phyloP scores from a whole-genome alignment of 2,113 vertebrate species.

The Chlorodrepanis virens region DNA sequence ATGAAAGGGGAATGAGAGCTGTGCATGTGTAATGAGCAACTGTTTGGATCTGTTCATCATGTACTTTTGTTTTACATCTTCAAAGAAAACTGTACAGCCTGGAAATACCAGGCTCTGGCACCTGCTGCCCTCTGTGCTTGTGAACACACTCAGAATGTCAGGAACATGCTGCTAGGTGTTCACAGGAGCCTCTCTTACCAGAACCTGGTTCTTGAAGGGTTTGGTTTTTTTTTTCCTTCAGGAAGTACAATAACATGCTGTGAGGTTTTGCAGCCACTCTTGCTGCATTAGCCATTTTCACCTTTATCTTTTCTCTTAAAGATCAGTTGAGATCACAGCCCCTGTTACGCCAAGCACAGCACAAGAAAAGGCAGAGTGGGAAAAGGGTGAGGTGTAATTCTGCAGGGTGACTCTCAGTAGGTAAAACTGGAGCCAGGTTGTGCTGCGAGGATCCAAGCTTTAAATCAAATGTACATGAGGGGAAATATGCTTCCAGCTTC shows the following conservation, averaged over 20 bases:
- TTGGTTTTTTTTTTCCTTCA: background rate
- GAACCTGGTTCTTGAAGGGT: background rate
- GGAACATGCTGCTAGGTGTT: background rate
- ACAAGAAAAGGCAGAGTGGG: background rate
- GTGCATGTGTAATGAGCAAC: background rate
- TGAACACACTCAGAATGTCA: background rate
- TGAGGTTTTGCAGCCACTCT: background rate
- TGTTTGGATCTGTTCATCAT: background rate
- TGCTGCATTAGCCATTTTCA: background rate
- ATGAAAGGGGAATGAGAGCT: background rate
- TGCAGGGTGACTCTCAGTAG: too few species aligned
- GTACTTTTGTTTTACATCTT: background rate
- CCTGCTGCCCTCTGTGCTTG: background rate
- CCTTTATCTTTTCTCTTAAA: background rate
- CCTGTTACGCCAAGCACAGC: background rate
- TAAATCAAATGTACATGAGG: background rate
- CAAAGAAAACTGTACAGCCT: background rate
- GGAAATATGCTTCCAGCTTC: background rate
- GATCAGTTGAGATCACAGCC: background rate
- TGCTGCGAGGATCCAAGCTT: background rate
- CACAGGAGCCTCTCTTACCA: background rate
- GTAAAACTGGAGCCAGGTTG: background rate
- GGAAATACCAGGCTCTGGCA: background rate
- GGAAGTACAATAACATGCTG: background rate
- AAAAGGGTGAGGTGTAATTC: background rate